These are phyloP conservation scores for Euschistus heros DNA, from an alignment of 1,140 invertebrate genomes.

Conservation along the genomic window DNA sequence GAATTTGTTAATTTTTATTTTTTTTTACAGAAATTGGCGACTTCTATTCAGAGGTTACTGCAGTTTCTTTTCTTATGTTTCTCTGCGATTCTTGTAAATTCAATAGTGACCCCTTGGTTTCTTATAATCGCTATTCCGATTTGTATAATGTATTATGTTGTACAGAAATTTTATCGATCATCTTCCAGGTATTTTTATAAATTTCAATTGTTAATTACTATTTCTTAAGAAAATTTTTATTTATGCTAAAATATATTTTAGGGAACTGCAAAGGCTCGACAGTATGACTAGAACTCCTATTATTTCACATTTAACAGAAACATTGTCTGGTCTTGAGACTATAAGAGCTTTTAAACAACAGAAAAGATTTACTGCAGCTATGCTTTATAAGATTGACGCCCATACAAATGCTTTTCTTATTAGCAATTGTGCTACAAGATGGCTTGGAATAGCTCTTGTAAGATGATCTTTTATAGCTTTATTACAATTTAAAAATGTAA, in stretches of 20 bases:
- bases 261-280: conserved; percentile 57
- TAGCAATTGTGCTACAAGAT: conserved; percentile 66
- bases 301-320: conserved; percentile 59
- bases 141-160: conserved; percentile 49
- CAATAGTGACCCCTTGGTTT: conserved; percentile 58
- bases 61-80: conserved; percentile 60
- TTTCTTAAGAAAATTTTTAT: no score
- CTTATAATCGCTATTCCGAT: conserved; percentile 53
- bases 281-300: conserved; percentile 54
- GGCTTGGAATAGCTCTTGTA: conserved; percentile 70
- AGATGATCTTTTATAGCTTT: conserved; percentile 28
- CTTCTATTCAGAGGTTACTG: conserved; percentile 56
- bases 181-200: conserved; percentile 48
- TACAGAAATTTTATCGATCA: conserved; percentile 59
- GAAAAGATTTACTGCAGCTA: conserved; percentile 47
- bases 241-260: conserved; percentile 30
- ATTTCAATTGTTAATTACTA: not conserved
- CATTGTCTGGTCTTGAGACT: conserved; percentile 52
- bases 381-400: conserved; percentile 53
- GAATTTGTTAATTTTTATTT: conserved; percentile 17
- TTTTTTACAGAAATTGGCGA: conserved; percentile 57
- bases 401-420: conserved; percentile 68
- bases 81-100: conserved; percentile 61
- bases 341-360: conserved; percentile 59
- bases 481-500: not conserved